A percentile compares a stretch with the other conserved stretches of the same genome.
These are phyloP conservation scores for Anthoptus insignis DNA, from an alignment of 2,888 invertebrate species.

Conservation along the genomic window DNA sequence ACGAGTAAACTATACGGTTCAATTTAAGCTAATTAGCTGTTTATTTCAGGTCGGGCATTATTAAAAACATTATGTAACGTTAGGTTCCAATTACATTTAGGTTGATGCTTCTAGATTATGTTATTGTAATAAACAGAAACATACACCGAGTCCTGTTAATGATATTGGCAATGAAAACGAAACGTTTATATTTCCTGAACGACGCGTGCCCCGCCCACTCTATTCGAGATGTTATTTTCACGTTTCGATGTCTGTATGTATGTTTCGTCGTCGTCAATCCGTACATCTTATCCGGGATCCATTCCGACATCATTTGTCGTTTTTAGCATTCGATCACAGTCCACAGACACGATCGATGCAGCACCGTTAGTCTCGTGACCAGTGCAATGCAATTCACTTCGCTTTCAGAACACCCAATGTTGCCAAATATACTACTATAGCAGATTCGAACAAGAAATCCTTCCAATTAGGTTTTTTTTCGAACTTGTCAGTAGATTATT, in stretches of 20 bases:
- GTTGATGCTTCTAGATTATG: too few relatives aligned
- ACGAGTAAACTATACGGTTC: neutral
- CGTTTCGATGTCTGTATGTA: constrained; percentile 1
- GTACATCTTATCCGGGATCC: neutral
- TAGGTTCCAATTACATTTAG: too few relatives aligned
- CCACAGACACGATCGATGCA: neutral
- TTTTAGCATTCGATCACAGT: neutral
- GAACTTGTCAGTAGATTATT: too few relatives aligned
- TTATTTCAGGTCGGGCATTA: neutral
- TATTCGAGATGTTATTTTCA: neutral
- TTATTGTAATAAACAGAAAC: neutral
- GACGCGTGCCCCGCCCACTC: neutral
- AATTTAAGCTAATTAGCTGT: constrained; percentile 1
- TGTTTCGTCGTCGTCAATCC: neutral
- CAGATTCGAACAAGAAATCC: neutral
- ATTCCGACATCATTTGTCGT: constrained; percentile 7
- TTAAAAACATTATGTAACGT: neutral
- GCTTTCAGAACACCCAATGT: neutral
- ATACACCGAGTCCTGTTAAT: neutral
- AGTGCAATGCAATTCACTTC: neutral
- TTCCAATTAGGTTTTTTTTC: neutral
- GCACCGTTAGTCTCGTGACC: neutral
- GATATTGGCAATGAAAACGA: constrained; percentile 11
- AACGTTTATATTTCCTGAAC: neutral
- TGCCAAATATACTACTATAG: neutral